Base-by-base conservation (phyloP, 2,888 invertebrate genomes). In the Hylaea fasciaria region DNA sequence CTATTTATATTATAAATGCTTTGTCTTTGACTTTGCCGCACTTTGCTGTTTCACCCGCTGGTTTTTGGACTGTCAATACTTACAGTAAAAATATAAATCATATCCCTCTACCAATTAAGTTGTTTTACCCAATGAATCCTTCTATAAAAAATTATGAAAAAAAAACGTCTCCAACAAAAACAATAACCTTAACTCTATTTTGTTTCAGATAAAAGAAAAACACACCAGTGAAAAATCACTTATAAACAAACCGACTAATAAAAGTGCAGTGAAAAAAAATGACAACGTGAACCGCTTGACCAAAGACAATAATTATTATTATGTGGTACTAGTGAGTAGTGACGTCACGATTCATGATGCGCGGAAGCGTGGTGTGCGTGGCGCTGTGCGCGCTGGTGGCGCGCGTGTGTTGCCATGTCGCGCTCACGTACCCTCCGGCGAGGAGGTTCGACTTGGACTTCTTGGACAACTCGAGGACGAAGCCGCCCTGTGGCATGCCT, bases 401-500 rank as follows among this genome's bases (percentile, higher is more conserved):
- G 54, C 57, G 70, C 64, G 89, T 85, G 66, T 75, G 74, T 49
- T 93, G 91, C 49, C 98, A 98, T 86, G 97, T 98, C 40, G 95
- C 97, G 10, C 92, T 98, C 54, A 98, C 97, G 11, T 98, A 95
- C 86, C 98, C 98, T 56, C 97, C 96, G 0, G 98, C 98, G 0
- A 94, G 98, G 77, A 95, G 95, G 79, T 97, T 95, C 80, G 97
- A 97, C 78, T 92, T 98, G 87, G 98, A 98, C 88, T 98, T 98
- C 90, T 93, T 98, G 90, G 98, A 98, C 83, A 98, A 96, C 82
- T 94, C 96, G 46, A 94, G 98, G 78, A 98, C 98, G 32, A 96
- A 96, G 77, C 95, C 95, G 64, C 98, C 98, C 62, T 98, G 98
- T 86, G 98, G 98, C 68, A 98, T 98, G 97, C 97, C 98, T 22